Evolutionary conservation across 2,113 vertebrate species (phyloP).

Genomic region (Benthochromis sp.): DNA sequence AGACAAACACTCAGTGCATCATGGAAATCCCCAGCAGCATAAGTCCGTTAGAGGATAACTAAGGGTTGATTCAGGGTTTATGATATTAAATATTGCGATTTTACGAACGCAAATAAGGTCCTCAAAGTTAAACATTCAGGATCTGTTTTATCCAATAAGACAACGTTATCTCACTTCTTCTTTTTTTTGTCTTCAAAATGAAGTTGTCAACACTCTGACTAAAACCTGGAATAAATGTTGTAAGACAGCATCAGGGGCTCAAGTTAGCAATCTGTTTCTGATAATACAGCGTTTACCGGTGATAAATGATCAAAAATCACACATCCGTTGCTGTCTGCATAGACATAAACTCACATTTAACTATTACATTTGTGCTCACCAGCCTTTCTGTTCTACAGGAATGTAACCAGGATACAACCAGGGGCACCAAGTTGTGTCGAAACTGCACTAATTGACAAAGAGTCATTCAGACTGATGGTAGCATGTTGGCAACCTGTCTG

Average conservation of each 20-base stretch:
- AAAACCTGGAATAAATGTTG: not conserved
- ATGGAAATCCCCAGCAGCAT: not conserved
- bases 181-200: not conserved
- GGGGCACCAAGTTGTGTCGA: not conserved
- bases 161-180: not conserved
- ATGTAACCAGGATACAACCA: not conserved
- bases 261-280: not conserved
- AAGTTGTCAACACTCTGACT: not conserved
- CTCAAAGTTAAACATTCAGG: not conserved
- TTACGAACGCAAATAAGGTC: fast-evolving
- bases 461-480: not conserved
- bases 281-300: not conserved
- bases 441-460: not conserved
- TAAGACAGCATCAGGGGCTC: not conserved
- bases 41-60: not conserved
- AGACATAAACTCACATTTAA: not conserved
- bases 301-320: not conserved
- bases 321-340: not conserved
- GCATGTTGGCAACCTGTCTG: not conserved
- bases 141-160: not conserved
- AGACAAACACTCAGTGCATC: not conserved
- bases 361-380: not conserved
- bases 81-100: not conserved
- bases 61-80: not conserved
- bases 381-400: not conserved